phyloP scores from a whole-genome alignment of 2,888 invertebrate genomes.

The Nematopogon swammerdamellus region DNA sequence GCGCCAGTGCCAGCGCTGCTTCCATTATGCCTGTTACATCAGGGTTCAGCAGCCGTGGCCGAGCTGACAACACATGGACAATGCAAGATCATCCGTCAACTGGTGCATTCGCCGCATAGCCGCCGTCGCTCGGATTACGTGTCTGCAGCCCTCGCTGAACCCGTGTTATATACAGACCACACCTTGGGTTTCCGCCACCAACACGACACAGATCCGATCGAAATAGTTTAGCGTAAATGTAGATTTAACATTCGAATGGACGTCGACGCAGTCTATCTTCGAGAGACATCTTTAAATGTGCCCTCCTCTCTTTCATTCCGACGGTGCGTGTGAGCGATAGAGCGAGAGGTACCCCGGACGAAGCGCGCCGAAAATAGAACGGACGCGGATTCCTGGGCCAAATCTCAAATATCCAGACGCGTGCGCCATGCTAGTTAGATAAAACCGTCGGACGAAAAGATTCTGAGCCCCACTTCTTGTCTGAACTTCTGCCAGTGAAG shows the following conservation, averaged over 20 bases:
- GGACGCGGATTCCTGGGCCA: slow-evolving; percentile 56
- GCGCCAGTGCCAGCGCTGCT: too few relatives aligned
- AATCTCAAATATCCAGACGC: slow-evolving; percentile 61
- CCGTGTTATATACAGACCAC: slow-evolving; percentile 13
- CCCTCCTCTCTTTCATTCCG: slow-evolving; percentile 31
- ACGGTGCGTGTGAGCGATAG: not conserved
- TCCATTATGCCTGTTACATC: too few relatives aligned
- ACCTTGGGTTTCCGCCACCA: slow-evolving; percentile 25
- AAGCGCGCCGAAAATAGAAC: slow-evolving; percentile 51
- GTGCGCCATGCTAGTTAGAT: slow-evolving; percentile 73
- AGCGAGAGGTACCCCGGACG: slow-evolving; percentile 30
- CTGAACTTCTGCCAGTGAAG: slow-evolving; percentile 72
- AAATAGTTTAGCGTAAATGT: slow-evolving; percentile 54
- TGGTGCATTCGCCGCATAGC: not conserved
- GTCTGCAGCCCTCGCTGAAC: slow-evolving; percentile 11
- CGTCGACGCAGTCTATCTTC: slow-evolving; percentile 22
- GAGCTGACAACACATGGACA: too few relatives aligned
- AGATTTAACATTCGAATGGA: slow-evolving; percentile 44
- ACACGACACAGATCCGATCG: slow-evolving; percentile 31
- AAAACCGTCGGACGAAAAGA: slow-evolving; percentile 67
- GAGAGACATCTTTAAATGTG: slow-evolving; percentile 22
- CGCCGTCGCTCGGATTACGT: slow-evolving; percentile 2
- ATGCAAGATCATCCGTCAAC: slow-evolving; percentile 6
- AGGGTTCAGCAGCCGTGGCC: too few relatives aligned
- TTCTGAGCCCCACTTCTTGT: slow-evolving; percentile 75